These are phyloP conservation scores for Rhabdomys pumilio DNA, from an alignment of 2,797 vertebrate species.

Conservation along the genomic window DNA sequence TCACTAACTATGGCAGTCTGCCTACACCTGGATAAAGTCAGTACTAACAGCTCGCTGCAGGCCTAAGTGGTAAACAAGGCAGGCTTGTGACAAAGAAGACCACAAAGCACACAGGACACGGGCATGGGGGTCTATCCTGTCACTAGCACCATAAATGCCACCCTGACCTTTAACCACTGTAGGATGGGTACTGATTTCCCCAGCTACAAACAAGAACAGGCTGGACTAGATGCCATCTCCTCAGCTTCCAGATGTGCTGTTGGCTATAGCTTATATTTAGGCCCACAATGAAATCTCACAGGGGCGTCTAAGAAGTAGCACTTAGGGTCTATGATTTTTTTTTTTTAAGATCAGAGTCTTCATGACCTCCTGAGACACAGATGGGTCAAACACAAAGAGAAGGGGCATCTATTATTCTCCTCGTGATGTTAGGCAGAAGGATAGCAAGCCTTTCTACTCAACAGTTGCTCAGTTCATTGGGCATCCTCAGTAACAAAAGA, in stretches of 20 bases:
- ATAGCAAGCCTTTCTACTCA: neutral
- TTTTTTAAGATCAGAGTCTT: neutral
- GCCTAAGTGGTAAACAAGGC: neutral
- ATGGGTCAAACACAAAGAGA: neutral
- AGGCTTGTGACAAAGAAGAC: neutral
- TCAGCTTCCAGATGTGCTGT: neutral
- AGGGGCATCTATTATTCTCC: neutral
- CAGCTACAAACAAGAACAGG: neutral
- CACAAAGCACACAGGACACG: neutral
- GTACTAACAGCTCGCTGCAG: neutral
- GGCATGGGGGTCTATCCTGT: neutral
- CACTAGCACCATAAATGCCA: neutral
- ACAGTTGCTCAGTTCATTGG: neutral
- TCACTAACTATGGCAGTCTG: neutral
- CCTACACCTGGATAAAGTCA: neutral
- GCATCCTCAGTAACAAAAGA: constrained; percentile 8
- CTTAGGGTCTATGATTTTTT: neutral
- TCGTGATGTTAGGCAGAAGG: neutral
- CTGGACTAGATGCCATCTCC: neutral
- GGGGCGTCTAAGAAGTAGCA: neutral
- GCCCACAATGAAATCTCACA: neutral
- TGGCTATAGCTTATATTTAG: neutral
- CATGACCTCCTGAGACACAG: neutral
- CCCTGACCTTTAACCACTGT: neutral
- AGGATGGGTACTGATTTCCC: neutral